phyloP scores from a whole-genome alignment of 1,140 invertebrate genomes.

The Platyscapa corneri region DNA sequence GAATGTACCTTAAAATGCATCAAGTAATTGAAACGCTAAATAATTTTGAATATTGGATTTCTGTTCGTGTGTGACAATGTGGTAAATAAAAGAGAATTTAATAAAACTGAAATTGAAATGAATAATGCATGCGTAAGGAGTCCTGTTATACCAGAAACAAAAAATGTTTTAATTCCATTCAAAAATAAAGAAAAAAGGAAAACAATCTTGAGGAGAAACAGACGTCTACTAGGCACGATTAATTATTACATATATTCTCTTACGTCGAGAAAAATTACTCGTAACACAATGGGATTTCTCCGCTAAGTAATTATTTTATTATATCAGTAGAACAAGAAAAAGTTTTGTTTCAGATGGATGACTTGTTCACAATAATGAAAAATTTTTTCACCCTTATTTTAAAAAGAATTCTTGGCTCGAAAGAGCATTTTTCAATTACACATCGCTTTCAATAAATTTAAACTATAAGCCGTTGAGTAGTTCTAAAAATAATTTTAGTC shows the following conservation, averaged over 20 bases:
- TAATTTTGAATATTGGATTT: too few species aligned
- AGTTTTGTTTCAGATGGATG: too few species aligned
- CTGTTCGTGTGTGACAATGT: neutral
- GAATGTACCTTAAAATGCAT: too few species aligned
- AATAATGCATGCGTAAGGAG: neutral
- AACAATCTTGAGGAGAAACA: neutral
- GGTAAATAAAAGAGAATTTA: too few species aligned
- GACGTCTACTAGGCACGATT: neutral
- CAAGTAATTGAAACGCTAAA: too few species aligned
- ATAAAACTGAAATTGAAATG: neutral
- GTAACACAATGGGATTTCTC: neutral
- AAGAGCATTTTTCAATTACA: too few species aligned
- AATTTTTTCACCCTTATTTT: neutral
- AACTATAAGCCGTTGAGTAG: too few species aligned
- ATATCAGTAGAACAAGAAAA: too few species aligned
- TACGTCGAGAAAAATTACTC: neutral
- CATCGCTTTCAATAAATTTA: too few species aligned
- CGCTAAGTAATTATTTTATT: neutral
- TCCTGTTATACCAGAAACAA: neutral
- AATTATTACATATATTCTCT: neutral
- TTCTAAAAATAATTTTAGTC: too few species aligned
- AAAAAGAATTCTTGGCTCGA: neutral
- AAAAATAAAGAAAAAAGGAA: neutral
- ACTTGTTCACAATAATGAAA: too few species aligned
- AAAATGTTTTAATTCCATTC: neutral